A percentile compares a stretch with the other conserved stretches of the same genome.
Evolutionary conservation across 2,797 vertebrate species (phyloP).

Genomic region (Euthynnus affinis): DNA sequence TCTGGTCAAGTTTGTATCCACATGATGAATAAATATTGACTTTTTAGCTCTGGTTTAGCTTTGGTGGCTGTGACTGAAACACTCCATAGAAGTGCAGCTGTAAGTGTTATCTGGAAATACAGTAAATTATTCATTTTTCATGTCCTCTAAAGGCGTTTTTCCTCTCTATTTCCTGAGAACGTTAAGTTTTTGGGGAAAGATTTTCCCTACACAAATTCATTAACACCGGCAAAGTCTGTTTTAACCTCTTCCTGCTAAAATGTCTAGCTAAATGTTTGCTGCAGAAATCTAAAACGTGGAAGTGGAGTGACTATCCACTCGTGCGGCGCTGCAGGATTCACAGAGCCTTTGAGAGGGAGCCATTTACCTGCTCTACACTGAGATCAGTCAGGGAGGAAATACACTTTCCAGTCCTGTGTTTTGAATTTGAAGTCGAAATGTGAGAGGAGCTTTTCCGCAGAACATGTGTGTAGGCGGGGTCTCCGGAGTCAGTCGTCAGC

Average conservation of each 20-base stretch:
- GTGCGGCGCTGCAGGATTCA: background rate
- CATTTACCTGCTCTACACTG: constrained; percentile 8
- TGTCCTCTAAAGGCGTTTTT: background rate
- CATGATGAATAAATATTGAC: no score
- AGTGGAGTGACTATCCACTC: background rate
- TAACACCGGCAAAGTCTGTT: background rate
- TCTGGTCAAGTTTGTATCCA: no score
- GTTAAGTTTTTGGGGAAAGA: background rate
- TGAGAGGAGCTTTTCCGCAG: constrained; percentile 6
- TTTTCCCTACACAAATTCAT: background rate
- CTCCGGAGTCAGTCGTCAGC: background rate
- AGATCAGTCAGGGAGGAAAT: constrained; percentile 23
- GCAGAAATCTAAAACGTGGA: background rate
- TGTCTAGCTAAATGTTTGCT: background rate
- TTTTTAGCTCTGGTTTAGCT: no score
- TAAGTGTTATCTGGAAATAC: background rate
- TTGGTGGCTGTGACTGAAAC: no score
- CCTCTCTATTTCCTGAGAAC: no score
- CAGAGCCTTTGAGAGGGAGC: background rate
- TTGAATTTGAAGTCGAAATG: constrained; percentile 4
- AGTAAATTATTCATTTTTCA: background rate
- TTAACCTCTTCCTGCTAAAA: background rate
- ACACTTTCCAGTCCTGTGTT: constrained; percentile 2
- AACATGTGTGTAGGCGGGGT: background rate
- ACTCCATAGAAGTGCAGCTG: no score